Conservation (phyloP, 2,888 invertebrate genomes). For the Hemistola chrysoprasaria region DNA sequence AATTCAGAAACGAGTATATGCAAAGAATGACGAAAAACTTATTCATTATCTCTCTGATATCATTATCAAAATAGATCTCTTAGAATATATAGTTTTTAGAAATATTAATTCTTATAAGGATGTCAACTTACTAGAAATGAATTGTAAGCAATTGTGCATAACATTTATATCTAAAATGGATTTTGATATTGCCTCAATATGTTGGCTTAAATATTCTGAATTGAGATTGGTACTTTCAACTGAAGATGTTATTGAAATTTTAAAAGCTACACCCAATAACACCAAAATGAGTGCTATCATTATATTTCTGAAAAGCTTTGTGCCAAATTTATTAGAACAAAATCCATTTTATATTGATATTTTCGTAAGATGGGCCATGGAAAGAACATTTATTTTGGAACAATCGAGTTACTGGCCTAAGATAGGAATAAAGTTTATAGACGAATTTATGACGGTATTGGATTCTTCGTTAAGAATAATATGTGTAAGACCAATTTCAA, state of each 20-base stretch:
- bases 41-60: constrained; percentile 48
- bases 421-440: constrained; percentile 72
- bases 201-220: constrained; percentile 72
- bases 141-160: constrained; percentile 58
- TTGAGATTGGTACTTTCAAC: constrained; percentile 43
- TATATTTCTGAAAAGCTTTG: constrained; percentile 72
- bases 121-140: constrained; percentile 54
- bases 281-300: constrained; percentile 69
- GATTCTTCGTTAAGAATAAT: constrained; percentile 63
- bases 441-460: constrained; percentile 59
- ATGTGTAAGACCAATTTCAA: constrained; percentile 62
- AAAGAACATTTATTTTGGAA: constrained; percentile 69
- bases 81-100: constrained; percentile 68
- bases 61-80: constrained; percentile 65
- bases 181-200: constrained; percentile 72
- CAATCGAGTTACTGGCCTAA: constrained; percentile 76
- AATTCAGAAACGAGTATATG: constrained; percentile 58
- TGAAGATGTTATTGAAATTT: constrained; percentile 56
- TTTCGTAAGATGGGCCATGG: constrained; percentile 74
- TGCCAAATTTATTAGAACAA: constrained; percentile 63
- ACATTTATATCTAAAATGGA: constrained; percentile 64
- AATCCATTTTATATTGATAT: constrained; percentile 72
- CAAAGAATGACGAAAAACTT: constrained; percentile 34
- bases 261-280: constrained; percentile 64
- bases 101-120: constrained; percentile 55